Percentiles rank a stretch among this genome's conserved stretches.
These are phyloP conservation scores for Amia ocellicauda DNA, from an alignment of 2,113 vertebrate species.

Conservation along the genomic window DNA sequence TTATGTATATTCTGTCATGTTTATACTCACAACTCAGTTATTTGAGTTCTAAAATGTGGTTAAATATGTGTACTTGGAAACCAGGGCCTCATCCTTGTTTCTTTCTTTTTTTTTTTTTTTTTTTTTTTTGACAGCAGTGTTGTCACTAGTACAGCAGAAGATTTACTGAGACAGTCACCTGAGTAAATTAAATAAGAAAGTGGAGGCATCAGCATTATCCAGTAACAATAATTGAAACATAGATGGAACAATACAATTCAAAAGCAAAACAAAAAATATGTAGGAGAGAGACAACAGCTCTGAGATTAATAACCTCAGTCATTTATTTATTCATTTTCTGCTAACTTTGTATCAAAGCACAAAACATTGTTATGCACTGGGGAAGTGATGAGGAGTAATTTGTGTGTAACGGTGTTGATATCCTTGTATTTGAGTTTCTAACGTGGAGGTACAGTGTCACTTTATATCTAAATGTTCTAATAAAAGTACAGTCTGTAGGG, in stretches of 20 bases:
- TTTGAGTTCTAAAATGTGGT: too few species aligned
- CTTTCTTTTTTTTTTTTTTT: not conserved
- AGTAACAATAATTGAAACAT: constrained; percentile 11
- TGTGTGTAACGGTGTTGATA: not conserved
- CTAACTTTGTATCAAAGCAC: not conserved
- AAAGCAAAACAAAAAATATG: constrained; percentile 14
- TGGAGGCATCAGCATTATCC: not conserved
- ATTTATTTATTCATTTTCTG: constrained; percentile 19
- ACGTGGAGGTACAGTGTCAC: too few species aligned
- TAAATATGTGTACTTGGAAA: too few species aligned
- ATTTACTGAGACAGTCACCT: not conserved
- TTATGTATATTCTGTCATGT: not conserved
- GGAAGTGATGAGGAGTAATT: constrained; percentile 10
- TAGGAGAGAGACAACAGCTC: constrained; percentile 11
- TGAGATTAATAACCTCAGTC: constrained; percentile 8
- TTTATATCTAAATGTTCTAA: too few species aligned
- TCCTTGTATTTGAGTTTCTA: too few species aligned
- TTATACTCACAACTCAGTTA: too few species aligned
- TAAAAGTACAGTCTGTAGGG: too few species aligned
- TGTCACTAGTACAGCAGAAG: not conserved
- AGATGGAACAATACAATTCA: not conserved
- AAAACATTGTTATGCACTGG: not conserved
- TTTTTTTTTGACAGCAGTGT: not conserved
- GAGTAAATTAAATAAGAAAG: constrained; percentile 19
- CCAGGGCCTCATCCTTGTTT: too few species aligned